These are phyloP conservation scores for Biston stratarius DNA, from an alignment of 2,888 invertebrate genomes.

Conservation along the genomic window DNA sequence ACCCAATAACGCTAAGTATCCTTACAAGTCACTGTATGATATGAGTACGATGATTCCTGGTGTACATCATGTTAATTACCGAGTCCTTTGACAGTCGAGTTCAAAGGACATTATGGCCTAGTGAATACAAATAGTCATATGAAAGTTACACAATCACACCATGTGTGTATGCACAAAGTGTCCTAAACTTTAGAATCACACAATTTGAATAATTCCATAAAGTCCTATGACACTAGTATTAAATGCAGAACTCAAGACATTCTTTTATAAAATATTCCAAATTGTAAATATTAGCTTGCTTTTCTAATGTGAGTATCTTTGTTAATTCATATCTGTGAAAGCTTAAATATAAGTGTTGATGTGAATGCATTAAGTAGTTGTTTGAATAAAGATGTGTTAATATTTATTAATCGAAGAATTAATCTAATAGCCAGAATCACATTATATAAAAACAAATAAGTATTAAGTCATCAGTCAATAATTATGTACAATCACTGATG, in stretches of 20 bases:
- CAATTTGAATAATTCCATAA: background rate
- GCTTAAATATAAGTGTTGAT: conserved; percentile 69
- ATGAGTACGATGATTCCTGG: conserved; percentile 55
- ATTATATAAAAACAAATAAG: conserved; percentile 66
- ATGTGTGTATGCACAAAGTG: too few species aligned
- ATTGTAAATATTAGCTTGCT: conserved; percentile 84
- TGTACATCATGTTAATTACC: too few species aligned
- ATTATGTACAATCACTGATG: conserved; percentile 69
- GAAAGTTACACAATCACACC: too few species aligned
- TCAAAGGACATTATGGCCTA: too few species aligned
- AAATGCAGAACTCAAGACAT: background rate
- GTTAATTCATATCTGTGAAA: conserved; percentile 72
- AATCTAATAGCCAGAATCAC: conserved; percentile 59
- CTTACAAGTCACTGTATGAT: conserved; percentile 40
- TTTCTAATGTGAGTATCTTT: conserved; percentile 73
- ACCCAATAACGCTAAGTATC: conserved; percentile 48
- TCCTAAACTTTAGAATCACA: too few species aligned
- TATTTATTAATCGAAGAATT: conserved; percentile 42
- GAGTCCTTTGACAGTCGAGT: too few species aligned
- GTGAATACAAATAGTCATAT: too few species aligned
- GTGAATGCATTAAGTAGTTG: conserved; percentile 63
- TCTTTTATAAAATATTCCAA: conserved; percentile 56
- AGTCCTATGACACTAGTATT: conserved; percentile 1
- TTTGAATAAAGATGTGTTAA: conserved; percentile 43
- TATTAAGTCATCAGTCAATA: conserved; percentile 71